Evolutionary conservation across 2,797 vertebrate species (phyloP), one percentile per base, ranked within the genome.

Genomic region (Megalops cyprinoides): DNA sequence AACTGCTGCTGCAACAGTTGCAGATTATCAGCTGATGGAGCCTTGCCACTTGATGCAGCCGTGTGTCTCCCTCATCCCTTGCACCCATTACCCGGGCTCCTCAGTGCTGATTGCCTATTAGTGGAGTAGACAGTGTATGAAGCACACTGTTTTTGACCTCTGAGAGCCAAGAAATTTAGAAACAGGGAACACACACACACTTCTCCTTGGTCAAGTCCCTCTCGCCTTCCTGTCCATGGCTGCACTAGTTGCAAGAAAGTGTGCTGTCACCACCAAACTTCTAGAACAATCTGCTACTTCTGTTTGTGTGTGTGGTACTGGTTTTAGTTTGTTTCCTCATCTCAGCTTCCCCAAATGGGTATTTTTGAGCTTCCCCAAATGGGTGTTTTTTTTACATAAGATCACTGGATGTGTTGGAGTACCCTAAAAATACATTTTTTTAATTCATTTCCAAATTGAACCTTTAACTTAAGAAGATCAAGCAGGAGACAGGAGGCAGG

Each of bases 51-150:
- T 23, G 34, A 9, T 49, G 1, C 73, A 48, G 15, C 58, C 25
- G 23, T 39, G 15, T 39, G 73, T 14, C 39, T 18, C 1, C n/a
- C 62, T n/a, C 34, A 20, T 77, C 10, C 48, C 77, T 81, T 77
- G 74, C 42, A 73, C 71, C 55, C 65, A 31, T 77, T 82, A 81
- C 34, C 28, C 73, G 53, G 44, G 81, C 42, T 55, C n/a, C 20
- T 79, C 31, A 55, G 49, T 34, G 6, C 25, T 79, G 80, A 86
- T 76, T 81, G 48, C 4, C 73, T 28, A 77, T 74, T 60, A 78
- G 46, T 78, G 74, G 69, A 56, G 77, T 77, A 83, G 53, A 51
- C 14, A 69, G 67, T 78, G 23, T 44, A 34, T 58, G 65, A n/a
- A 23, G 51, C 49, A 49, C 62, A 44, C 51, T 55, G 14, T 25